Evolutionary conservation across 2,888 invertebrate genomes (phyloP).

Genomic region (Microctonus brassicae): DNA sequence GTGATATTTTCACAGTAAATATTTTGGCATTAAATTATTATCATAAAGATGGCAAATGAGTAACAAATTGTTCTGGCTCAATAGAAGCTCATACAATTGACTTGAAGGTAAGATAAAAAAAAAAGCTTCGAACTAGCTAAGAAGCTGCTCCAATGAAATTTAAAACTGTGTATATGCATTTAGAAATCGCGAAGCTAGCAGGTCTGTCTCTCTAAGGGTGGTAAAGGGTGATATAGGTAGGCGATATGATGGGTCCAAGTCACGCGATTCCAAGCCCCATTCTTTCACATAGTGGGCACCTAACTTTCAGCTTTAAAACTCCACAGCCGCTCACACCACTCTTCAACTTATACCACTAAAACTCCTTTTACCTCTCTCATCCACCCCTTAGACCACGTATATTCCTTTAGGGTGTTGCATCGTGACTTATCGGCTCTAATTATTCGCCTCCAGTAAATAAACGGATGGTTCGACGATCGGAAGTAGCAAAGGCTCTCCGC

Average conservation of each 20-base stretch:
- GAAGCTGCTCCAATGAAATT: neutral
- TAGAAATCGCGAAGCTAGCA: conserved; percentile 60
- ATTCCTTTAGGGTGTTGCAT: conserved; percentile 57
- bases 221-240: conserved; percentile 36
- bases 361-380: neutral
- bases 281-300: conserved; percentile 16
- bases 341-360: conserved; percentile 25
- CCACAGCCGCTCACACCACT: conserved; percentile 16
- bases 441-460: conserved; percentile 62
- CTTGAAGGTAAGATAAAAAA: conserved; percentile 35
- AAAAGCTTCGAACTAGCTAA: neutral
- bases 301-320: conserved; percentile 34
- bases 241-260: conserved; percentile 65
- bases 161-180: conserved; percentile 54
- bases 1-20: neutral
- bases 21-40: neutral
- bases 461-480: conserved; percentile 54
- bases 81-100: neutral
- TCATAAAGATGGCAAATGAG: too few relatives aligned
- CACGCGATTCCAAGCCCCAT: conserved; percentile 64
- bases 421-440: conserved; percentile 69
- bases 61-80: neutral
- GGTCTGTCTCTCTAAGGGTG: conserved; percentile 55
- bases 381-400: conserved; percentile 40
- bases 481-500: conserved; percentile 57